phyloP scores from a whole-genome alignment of 1,140 invertebrate species.

The Ectropis grisescens region DNA sequence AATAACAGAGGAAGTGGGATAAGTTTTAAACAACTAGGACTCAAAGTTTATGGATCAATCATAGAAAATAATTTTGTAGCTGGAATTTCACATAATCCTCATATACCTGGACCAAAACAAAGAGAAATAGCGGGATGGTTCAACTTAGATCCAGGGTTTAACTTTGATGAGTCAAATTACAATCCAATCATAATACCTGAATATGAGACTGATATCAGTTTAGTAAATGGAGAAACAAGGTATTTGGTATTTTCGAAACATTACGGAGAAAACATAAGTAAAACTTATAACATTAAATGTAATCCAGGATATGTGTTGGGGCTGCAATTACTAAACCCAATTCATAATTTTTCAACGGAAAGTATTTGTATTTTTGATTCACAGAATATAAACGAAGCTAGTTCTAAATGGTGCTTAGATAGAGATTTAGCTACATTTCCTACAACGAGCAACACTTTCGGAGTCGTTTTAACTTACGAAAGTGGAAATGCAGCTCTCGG shows the following conservation, averaged over 20 bases:
- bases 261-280: slow-evolving; percentile 70
- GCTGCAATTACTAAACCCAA: slow-evolving; percentile 88
- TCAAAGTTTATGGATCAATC: slow-evolving; percentile 80
- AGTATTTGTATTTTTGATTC: slow-evolving; percentile 84
- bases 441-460: slow-evolving; percentile 86
- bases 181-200: slow-evolving; percentile 78
- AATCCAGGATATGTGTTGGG: slow-evolving; percentile 84
- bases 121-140: slow-evolving; percentile 95
- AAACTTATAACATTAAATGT: slow-evolving; percentile 74
- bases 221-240: slow-evolving; percentile 81
- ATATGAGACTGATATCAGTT: slow-evolving; percentile 72
- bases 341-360: slow-evolving; percentile 89
- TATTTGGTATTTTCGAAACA: slow-evolving; percentile 82
- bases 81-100: slow-evolving; percentile 94
- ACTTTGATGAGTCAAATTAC: slow-evolving; percentile 77
- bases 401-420: slow-evolving; percentile 82
- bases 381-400: slow-evolving; percentile 72
- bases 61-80: slow-evolving; percentile 89
- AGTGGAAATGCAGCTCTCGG: slow-evolving; percentile 85
- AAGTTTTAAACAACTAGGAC: slow-evolving; percentile 88
- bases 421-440: slow-evolving; percentile 90
- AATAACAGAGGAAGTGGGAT: slow-evolving; percentile 91
- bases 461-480: slow-evolving; percentile 84
- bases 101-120: slow-evolving; percentile 86
- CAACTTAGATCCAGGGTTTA: slow-evolving; percentile 74